Percentiles rank a stretch among this genome's conserved stretches.
These are phyloP conservation scores for Helicoverpa zea DNA, from an alignment of 1,140 invertebrate species.

Conservation along the genomic window DNA sequence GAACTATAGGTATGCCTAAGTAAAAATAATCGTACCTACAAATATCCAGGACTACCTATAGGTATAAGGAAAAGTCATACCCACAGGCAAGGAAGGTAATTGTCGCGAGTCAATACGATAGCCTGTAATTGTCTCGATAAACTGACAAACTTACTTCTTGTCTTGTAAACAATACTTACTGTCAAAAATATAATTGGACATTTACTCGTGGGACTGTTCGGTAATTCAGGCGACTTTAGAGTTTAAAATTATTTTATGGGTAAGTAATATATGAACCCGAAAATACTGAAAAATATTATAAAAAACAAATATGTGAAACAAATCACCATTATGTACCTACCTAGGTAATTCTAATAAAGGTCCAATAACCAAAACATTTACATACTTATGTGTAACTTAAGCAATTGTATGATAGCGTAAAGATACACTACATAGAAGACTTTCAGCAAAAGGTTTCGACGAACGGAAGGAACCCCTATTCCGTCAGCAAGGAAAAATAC, in stretches of 20 bases:
- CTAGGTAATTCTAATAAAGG: too few species aligned
- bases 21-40: not conserved
- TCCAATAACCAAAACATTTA: too few species aligned
- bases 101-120: constrained; percentile 36
- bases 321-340: too few species aligned
- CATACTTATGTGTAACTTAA: too few species aligned
- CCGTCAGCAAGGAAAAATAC: not conserved
- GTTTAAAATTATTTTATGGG: too few species aligned
- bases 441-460: not conserved
- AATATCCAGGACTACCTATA: not conserved
- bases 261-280: too few species aligned
- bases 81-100: constrained; percentile 3
- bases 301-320: too few species aligned
- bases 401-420: not conserved
- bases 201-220: too few species aligned
- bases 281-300: too few species aligned
- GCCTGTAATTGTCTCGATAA: constrained; percentile 41
- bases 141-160: constrained; percentile 35
- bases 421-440: not conserved
- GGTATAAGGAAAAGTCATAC: not conserved
- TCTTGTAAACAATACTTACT: constrained; percentile 38
- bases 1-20: too few species aligned
- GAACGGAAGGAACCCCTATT: too few species aligned
- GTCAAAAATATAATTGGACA: constrained; percentile 3
- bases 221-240: too few species aligned